Percentiles rank a stretch among this genome's conserved stretches.
phyloP scores from a whole-genome alignment of 2,113 vertebrate genomes.

The Martes martes region DNA sequence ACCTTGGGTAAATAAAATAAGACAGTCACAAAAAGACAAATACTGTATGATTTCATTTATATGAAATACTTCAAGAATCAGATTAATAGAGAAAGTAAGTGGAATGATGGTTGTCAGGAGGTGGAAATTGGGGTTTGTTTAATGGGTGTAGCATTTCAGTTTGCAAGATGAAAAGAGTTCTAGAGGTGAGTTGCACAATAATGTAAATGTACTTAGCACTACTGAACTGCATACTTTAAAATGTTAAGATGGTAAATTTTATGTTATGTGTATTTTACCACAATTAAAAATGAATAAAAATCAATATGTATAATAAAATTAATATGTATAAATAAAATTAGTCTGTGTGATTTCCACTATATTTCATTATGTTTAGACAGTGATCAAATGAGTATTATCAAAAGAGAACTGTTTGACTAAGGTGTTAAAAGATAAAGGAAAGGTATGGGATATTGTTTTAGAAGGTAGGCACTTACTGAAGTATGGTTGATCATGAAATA shows the following conservation, averaged over 20 bases:
- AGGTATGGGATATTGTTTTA: neutral
- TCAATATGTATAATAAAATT: neutral
- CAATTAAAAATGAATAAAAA: neutral
- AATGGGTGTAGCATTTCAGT: neutral
- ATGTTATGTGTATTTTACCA: neutral
- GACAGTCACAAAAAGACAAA: neutral
- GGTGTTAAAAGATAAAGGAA: neutral
- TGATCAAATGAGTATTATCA: slow-evolving; percentile 34
- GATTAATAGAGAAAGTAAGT: neutral
- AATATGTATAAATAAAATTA: neutral
- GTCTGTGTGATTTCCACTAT: neutral
- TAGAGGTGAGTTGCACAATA: neutral
- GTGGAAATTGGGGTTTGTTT: neutral
- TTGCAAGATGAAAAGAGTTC: neutral
- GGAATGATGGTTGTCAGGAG: neutral
- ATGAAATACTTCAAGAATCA: neutral
- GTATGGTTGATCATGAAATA: neutral
- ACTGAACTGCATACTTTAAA: neutral
- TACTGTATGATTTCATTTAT: neutral
- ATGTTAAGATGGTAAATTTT: neutral
- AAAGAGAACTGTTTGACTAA: slow-evolving; percentile 12
- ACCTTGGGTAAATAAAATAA: neutral
- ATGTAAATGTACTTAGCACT: neutral
- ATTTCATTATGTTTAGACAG: neutral
- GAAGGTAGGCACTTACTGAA: neutral